A percentile compares a stretch with the other conserved stretches of the same genome.
Conservation (phyloP, 2,797 vertebrate species). For the Onychomys arenicola region DNA sequence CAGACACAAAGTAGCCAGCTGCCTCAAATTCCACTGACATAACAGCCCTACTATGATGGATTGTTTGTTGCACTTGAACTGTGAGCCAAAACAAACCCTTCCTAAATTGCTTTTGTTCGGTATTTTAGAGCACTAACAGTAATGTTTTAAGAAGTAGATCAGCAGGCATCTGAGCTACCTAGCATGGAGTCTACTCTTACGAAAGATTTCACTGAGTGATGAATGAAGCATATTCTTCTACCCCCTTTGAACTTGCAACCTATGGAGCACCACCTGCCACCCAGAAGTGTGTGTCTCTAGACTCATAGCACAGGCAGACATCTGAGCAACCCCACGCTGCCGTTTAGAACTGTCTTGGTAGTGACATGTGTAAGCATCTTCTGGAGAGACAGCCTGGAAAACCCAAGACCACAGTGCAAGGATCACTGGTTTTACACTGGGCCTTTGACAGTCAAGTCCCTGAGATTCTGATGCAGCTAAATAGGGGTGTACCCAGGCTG, state of each 20-base stretch:
- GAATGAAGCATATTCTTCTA: fast-evolving
- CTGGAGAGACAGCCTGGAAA: constrained; percentile 24
- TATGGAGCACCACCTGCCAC: background rate
- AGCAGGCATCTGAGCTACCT: background rate
- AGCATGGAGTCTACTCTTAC: background rate
- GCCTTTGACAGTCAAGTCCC: constrained; percentile 48
- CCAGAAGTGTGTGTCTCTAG: background rate
- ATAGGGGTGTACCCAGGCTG: background rate
- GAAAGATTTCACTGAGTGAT: background rate
- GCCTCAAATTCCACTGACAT: too few species aligned
- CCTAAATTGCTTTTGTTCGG: background rate
- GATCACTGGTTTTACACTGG: constrained; percentile 10
- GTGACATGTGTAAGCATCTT: constrained; percentile 43
- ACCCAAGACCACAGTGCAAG: constrained; percentile 18
- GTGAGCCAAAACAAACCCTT: background rate
- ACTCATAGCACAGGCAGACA: background rate
- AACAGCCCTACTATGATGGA: too few species aligned
- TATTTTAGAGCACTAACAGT: background rate
- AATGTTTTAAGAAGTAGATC: background rate
- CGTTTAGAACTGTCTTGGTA: background rate
- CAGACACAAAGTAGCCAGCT: background rate
- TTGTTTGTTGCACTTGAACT: too few species aligned
- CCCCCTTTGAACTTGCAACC: background rate
- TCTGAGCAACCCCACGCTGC: background rate
- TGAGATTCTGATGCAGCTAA: background rate